Evolutionary conservation across 2,113 vertebrate genomes (phyloP).

Genomic region (Otus sunia): DNA sequence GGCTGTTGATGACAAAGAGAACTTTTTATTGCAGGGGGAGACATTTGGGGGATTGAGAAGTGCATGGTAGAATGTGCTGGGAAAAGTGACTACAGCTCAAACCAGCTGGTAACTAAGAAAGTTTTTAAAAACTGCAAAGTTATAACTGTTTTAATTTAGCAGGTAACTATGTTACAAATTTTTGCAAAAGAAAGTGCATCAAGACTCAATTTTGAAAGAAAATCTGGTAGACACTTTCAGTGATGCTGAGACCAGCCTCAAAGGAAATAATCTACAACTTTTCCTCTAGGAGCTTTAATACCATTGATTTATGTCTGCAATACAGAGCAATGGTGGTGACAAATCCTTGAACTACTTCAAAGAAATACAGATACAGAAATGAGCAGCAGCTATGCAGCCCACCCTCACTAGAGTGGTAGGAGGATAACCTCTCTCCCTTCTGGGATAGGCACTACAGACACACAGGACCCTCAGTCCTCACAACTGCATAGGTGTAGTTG

Average conservation of each 20-base stretch:
- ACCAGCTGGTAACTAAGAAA: neutral
- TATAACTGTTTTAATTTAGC: neutral
- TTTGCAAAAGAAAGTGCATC: neutral
- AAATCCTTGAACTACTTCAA: neutral
- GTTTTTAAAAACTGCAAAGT: neutral
- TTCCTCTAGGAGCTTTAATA: neutral
- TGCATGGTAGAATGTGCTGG: neutral
- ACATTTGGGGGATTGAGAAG: neutral
- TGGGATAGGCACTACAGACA: neutral
- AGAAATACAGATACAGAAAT: neutral
- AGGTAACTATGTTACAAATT: neutral
- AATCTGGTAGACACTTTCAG: neutral
- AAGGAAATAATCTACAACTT: neutral
- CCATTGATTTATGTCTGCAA: neutral
- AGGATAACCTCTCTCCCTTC: neutral
- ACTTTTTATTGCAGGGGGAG: neutral
- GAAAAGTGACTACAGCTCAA: neutral
- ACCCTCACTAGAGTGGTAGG: neutral
- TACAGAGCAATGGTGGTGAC: neutral
- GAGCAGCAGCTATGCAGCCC: neutral
- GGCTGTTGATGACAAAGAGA: neutral
- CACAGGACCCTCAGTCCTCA: neutral
- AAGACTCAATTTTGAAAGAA: neutral
- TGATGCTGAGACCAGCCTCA: neutral
- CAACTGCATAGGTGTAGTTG: neutral